phyloP scores from a whole-genome alignment of 2,888 invertebrate genomes.

The Dioctria linearis region DNA sequence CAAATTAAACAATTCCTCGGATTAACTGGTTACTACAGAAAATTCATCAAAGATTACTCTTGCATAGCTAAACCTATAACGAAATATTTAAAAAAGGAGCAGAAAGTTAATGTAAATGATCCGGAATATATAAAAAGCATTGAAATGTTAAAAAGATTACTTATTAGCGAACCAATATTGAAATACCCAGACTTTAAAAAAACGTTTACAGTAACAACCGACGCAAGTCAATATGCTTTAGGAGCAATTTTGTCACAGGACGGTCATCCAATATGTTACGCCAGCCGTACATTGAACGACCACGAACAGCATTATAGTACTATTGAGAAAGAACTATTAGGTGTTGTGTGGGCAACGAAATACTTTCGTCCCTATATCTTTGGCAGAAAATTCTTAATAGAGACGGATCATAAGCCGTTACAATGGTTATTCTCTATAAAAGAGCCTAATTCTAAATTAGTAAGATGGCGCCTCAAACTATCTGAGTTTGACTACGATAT shows the following conservation, averaged over 20 bases:
- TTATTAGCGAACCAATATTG: slow-evolving; percentile 59
- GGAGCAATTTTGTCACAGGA: slow-evolving; percentile 60
- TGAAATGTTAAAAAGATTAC: slow-evolving; percentile 29
- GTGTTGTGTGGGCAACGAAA: slow-evolving; percentile 64
- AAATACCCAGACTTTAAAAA: slow-evolving; percentile 27
- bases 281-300: slow-evolving; percentile 60
- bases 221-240: too few species aligned
- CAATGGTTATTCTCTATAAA: slow-evolving; percentile 62
- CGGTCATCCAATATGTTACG: slow-evolving; percentile 61
- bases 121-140: slow-evolving; percentile 10
- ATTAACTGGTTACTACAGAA: neutral
- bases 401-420: slow-evolving; percentile 61
- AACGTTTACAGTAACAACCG: slow-evolving; percentile 7
- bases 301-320: slow-evolving; percentile 60
- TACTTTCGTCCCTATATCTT: slow-evolving; percentile 64
- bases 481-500: too few species aligned
- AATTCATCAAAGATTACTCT: neutral
- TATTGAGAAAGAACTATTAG: slow-evolving; percentile 64
- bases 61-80: neutral
- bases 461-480: too few species aligned
- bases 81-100: neutral
- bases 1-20: too few species aligned
- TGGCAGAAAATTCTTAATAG: too few species aligned
- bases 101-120: neutral
- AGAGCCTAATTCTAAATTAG: too few species aligned